Evolutionary conservation across 2,797 vertebrate species (phyloP), one percentile per base, ranked within the genome.

Genomic region (Cynodonichthys magdalenae): DNA sequence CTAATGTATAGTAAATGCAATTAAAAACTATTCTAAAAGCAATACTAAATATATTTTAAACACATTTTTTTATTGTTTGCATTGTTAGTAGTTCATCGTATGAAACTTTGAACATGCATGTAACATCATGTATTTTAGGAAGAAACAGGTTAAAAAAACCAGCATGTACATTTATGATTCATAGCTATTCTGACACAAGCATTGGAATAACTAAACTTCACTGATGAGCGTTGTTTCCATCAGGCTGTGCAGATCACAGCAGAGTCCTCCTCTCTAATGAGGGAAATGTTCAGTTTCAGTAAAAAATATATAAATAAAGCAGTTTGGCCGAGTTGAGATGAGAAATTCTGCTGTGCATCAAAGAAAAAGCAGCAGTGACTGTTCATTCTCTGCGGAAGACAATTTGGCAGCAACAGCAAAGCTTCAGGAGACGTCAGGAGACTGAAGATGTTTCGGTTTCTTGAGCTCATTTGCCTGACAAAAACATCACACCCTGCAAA

Each of bases 391-490:
- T 51, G 55, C 48, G 58, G 42, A 58, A 31, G 42, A 54, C 0
- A 15, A 63, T 2, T n/a, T 34, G 6, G 59, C 19, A 47, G 57
- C 39, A 45, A 69, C 0, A 15, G 34, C 15, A 39, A 6, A 42
- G 18, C 18, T 47, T 47, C 24, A 15, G 29, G 18, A 44, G 15
- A 36, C 34, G 9, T 48, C 12, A 63, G 3, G 34, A 20, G 15
- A 29, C 27, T 39, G 18, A 5, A 47, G 1, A 29, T 45, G 6
- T 28, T 41, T 45, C 18, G 63, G 27, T 45, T 55, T 29, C 51
- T 59, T 42, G n/a, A 48, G 10, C 59, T 56, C 1, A 74, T 83
- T 74, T 79, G 53, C 31, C 34, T 75, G 15, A 63, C 39, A 59
- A 64, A 60, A 67, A 10, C 15, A 51, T 61, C 19, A 31, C 57